phyloP scores from a whole-genome alignment of 2,113 vertebrate species.

The Oxyruncus cristatus region DNA sequence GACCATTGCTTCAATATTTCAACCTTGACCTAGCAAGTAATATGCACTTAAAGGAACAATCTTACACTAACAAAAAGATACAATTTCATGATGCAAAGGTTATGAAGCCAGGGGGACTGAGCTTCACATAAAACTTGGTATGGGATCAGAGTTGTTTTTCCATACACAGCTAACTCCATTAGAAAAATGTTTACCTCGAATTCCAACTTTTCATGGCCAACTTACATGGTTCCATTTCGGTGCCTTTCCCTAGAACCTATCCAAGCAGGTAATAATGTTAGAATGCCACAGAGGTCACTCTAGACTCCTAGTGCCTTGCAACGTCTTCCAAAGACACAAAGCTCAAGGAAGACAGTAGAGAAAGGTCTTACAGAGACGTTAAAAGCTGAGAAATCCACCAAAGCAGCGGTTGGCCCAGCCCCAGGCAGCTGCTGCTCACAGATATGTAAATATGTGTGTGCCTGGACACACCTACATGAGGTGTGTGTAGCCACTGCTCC shows the following conservation, averaged over 20 bases:
- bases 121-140: background rate
- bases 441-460: background rate
- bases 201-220: background rate
- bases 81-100: background rate
- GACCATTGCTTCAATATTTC: background rate
- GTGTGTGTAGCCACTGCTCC: fast-evolving
- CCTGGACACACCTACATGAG: background rate
- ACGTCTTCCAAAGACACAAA: background rate
- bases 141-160: background rate
- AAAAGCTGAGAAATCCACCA: background rate
- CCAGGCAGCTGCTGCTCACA: background rate
- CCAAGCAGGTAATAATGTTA: background rate
- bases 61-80: background rate
- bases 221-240: background rate
- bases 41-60: background rate
- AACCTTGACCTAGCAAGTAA: background rate
- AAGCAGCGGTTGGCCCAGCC: background rate
- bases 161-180: background rate
- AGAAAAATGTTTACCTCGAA: background rate
- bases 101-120: background rate
- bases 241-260: background rate
- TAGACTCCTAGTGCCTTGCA: background rate
- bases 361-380: background rate
- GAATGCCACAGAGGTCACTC: background rate
- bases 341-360: background rate